A percentile compares a stretch with the other conserved stretches of the same genome.
phyloP scores from a whole-genome alignment of 2,113 vertebrate genomes.

The Columbina picui region DNA sequence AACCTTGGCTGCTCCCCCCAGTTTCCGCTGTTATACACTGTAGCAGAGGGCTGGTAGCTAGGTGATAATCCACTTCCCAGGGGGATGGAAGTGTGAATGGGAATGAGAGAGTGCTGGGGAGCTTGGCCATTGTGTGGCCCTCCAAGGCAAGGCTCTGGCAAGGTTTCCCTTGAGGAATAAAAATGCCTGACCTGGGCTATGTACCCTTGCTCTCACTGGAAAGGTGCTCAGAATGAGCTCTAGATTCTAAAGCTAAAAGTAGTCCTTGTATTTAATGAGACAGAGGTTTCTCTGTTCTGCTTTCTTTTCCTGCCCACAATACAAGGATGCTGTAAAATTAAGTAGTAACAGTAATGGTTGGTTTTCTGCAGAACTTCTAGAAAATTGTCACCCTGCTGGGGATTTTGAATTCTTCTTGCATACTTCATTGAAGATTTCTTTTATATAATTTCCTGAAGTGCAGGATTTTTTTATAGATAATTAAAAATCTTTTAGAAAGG shows the following conservation, averaged over 20 bases:
- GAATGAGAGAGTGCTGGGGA: neutral
- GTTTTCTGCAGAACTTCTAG: neutral
- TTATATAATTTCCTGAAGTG: neutral
- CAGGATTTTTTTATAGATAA: neutral
- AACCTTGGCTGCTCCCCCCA: neutral
- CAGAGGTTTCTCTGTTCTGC: neutral
- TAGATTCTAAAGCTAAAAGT: neutral
- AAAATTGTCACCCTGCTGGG: neutral
- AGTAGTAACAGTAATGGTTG: neutral
- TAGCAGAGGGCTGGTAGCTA: neutral
- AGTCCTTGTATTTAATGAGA: neutral
- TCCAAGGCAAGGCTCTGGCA: neutral
- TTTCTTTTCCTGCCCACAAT: neutral
- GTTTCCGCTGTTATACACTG: neutral
- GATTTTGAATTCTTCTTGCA: neutral
- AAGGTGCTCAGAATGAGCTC: neutral
- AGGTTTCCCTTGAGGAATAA: neutral
- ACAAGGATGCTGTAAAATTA: neutral
- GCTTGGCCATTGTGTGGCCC: neutral
- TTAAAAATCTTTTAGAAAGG: neutral
- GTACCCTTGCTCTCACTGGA: neutral
- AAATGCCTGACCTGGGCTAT: neutral
- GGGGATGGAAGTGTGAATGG: neutral
- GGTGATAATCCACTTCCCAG: fast-evolving
- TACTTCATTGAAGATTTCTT: neutral